phyloP scores from a whole-genome alignment of 2,888 invertebrate species.

The Stegana nigrithorax region DNA sequence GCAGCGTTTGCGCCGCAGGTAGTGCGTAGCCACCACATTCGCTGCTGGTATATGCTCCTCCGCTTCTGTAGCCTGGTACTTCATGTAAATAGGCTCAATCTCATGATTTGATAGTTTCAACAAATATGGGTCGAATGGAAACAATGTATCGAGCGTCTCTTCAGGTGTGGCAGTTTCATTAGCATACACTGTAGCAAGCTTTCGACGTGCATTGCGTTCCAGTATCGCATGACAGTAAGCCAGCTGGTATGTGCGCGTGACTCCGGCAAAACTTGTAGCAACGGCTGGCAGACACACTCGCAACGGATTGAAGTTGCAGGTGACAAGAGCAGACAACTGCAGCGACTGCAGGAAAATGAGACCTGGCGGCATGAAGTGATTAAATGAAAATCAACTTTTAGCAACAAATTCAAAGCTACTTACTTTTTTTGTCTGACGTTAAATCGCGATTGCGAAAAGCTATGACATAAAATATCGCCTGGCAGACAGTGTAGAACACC shows the following conservation, averaged over 20 bases:
- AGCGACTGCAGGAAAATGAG: constrained; percentile 82
- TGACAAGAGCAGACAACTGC: constrained; percentile 87
- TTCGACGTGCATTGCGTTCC: constrained; percentile 81
- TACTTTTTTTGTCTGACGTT: constrained; percentile 81
- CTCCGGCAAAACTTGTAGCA: constrained; percentile 82
- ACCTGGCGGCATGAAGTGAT: constrained; percentile 71
- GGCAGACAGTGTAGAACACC: constrained; percentile 92
- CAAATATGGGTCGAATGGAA: constrained; percentile 91
- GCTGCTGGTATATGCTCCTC: constrained; percentile 44
- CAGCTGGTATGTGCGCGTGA: constrained; percentile 86
- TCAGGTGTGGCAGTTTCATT: constrained; percentile 70
- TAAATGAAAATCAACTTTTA: background rate
- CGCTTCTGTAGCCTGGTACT: constrained; percentile 69
- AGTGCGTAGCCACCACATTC: constrained; percentile 12
- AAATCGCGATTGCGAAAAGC: constrained; percentile 90
- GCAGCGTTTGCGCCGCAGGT: constrained; percentile 54
- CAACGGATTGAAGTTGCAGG: constrained; percentile 88
- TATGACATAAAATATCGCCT: constrained; percentile 92
- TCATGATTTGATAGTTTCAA: constrained; percentile 71
- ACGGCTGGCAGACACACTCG: constrained; percentile 83
- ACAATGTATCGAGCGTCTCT: constrained; percentile 76
- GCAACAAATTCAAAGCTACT: constrained; percentile 57
- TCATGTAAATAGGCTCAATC: constrained; percentile 69
- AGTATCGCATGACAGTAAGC: constrained; percentile 93
- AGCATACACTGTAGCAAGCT: constrained; percentile 72